These are phyloP conservation scores for Drosophila yakuba DNA, from an alignment of 1,140 invertebrate species.

Conservation along the genomic window DNA sequence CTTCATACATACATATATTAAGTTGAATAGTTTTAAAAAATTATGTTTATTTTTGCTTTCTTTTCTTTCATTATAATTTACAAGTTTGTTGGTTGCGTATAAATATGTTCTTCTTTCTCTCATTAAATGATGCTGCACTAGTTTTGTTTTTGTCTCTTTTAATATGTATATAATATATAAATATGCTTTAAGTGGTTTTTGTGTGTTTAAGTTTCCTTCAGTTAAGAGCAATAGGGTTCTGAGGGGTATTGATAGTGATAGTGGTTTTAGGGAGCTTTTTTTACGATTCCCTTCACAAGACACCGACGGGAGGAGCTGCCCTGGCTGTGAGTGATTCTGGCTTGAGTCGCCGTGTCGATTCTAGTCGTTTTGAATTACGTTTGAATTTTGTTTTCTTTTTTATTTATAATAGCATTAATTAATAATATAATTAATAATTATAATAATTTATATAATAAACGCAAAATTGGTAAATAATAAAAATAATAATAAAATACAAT, in stretches of 20 bases:
- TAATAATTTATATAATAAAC: constrained; percentile 84
- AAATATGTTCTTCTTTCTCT: constrained; percentile 64
- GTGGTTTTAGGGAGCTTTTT: constrained; percentile 18
- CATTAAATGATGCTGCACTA: constrained; percentile 75
- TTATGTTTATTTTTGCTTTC: constrained; percentile 61
- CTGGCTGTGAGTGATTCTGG: constrained; percentile 36
- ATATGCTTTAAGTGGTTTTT: constrained; percentile 46
- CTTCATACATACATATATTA: constrained; percentile 42
- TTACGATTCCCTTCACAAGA: constrained; percentile 27
- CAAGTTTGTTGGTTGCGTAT: constrained; percentile 73
- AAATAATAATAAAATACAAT: constrained; percentile 82
- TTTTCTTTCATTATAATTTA: constrained; percentile 71
- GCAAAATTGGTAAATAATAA: constrained; percentile 84
- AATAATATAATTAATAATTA: constrained; percentile 84
- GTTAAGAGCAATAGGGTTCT: constrained; percentile 61
- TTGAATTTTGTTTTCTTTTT: constrained; percentile 68
- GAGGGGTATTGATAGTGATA: constrained; percentile 19
- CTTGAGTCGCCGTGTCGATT: constrained; percentile 15
- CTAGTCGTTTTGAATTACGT: constrained; percentile 56
- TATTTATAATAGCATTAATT: constrained; percentile 72
- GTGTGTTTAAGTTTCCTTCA: constrained; percentile 50
- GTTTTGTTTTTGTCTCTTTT: constrained; percentile 51
- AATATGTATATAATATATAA: constrained; percentile 60
- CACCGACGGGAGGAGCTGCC: constrained; percentile 52
- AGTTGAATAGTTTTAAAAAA: constrained; percentile 57